Percentiles rank a stretch among this genome's conserved stretches.
These are phyloP conservation scores for Podarcis siculus DNA, from an alignment of 2,797 vertebrate genomes.

Conservation along the genomic window DNA sequence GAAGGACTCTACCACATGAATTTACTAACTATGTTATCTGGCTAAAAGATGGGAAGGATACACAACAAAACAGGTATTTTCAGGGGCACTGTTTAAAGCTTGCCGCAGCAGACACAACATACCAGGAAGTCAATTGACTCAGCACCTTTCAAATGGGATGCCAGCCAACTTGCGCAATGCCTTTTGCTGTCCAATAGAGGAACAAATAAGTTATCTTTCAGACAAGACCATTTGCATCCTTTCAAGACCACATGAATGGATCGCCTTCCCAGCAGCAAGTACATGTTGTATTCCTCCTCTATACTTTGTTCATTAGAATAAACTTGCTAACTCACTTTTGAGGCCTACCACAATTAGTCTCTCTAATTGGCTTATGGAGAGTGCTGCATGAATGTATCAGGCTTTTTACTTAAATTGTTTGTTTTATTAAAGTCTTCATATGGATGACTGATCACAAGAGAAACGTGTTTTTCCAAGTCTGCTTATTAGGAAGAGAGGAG, in stretches of 20 bases:
- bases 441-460: conserved; percentile 36
- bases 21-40: not conserved
- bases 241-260: conserved; percentile 12
- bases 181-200: conserved; percentile 6
- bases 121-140: not conserved
- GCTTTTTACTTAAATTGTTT: conserved; percentile 40
- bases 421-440: conserved; percentile 42
- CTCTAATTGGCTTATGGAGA: conserved; percentile 28
- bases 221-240: not conserved
- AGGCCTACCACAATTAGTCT: conserved; percentile 36
- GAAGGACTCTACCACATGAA: not conserved
- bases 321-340: conserved; percentile 41
- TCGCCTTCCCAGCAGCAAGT: conserved; percentile 13
- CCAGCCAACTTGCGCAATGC: not conserved
- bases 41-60: not conserved
- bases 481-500: conserved; percentile 28
- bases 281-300: conserved; percentile 4
- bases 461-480: conserved; percentile 20
- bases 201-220: conserved; percentile 7
- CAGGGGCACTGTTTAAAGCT: not conserved
- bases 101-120: not conserved
- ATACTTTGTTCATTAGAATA: conserved; percentile 32
- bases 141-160: not conserved
- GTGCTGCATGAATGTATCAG: conserved; percentile 23
- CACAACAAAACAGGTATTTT: not conserved